Evolutionary conservation across 2,113 vertebrate species (phyloP), one percentile per base, ranked within the genome.

Genomic region (Spea multiplicata): DNA sequence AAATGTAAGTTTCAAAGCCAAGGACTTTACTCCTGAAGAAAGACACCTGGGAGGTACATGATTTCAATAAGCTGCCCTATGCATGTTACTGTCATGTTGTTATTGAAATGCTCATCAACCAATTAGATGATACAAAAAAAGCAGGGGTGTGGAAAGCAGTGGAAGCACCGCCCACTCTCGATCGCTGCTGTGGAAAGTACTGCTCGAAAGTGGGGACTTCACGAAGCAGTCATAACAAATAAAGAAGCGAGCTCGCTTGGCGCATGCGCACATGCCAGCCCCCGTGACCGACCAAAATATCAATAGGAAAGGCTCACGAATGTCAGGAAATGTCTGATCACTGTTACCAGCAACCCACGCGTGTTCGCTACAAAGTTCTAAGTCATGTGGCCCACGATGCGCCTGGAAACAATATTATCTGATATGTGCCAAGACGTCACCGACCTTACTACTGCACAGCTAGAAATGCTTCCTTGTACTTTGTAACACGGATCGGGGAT

Each of bases 391-490:
- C 76, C 55, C 57, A 65, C 49, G 61, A 0, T 83, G 84, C 90
- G 92, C 86, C 82, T 83, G 76, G 90, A 90, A 85, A 87, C 93
- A 91, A 91, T 95, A 50, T 94, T 94, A 94, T 92, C 92, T 94
- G 91, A 91, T 90, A 85, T 88, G 87, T 88, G 88, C 87, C 86
- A 86, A 94, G 94, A 95, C 94, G 95, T 95, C 91, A 93, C 82
- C 89, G 88, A 84, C 83, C 92, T 83, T 85, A 92, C 83, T 83
- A 81, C 76, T 16, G 17, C 73, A 17, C 17, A 84, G 90, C 88
- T 90, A 92, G 92, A 91, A 92, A 94, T 93, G 94, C 93, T 94
- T 92, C 92, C 93, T 87, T 87, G 90, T 93, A 94, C 93, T 94
- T 95, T 94, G 93, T 89, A 91, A 52, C 91, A 88, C 89, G 85